Percentiles rank a stretch among this genome's conserved stretches.
phyloP scores from a whole-genome alignment of 2,113 vertebrate genomes.

The Tringa solitaria region DNA sequence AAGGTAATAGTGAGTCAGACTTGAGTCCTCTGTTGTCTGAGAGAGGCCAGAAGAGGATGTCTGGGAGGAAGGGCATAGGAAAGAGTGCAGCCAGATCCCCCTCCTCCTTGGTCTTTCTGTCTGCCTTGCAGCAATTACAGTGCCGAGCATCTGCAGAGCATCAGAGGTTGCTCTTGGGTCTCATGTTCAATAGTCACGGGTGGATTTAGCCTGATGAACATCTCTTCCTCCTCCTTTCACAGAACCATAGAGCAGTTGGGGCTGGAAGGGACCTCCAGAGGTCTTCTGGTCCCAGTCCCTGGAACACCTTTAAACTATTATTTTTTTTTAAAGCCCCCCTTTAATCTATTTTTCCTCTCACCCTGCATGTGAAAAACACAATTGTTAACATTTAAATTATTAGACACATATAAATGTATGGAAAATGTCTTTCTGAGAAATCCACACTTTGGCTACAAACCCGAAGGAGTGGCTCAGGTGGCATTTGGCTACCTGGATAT shows the following conservation, averaged over 20 bases:
- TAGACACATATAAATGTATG: background rate
- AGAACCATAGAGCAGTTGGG: fast-evolving
- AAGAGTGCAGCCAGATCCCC: background rate
- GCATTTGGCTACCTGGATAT: background rate
- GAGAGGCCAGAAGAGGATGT: background rate
- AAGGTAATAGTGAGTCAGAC: background rate
- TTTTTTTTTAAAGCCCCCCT: background rate
- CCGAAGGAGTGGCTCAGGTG: background rate
- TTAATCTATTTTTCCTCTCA: background rate
- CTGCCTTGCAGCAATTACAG: background rate
- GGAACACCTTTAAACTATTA: background rate
- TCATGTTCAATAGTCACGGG: fast-evolving
- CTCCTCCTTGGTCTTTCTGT: background rate
- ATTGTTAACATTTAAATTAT: background rate
- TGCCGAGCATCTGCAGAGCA: background rate
- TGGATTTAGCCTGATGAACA: background rate
- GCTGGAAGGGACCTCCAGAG: background rate
- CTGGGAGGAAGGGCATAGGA: background rate
- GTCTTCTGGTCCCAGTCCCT: background rate
- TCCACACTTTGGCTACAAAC: background rate
- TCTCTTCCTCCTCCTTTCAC: background rate
- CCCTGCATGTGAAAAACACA: background rate
- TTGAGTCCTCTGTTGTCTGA: background rate
- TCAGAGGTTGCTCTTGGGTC: background rate
- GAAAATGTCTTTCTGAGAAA: background rate